Conservation (phyloP, 2,888 invertebrate species). For the Drosophila lacicola region DNA sequence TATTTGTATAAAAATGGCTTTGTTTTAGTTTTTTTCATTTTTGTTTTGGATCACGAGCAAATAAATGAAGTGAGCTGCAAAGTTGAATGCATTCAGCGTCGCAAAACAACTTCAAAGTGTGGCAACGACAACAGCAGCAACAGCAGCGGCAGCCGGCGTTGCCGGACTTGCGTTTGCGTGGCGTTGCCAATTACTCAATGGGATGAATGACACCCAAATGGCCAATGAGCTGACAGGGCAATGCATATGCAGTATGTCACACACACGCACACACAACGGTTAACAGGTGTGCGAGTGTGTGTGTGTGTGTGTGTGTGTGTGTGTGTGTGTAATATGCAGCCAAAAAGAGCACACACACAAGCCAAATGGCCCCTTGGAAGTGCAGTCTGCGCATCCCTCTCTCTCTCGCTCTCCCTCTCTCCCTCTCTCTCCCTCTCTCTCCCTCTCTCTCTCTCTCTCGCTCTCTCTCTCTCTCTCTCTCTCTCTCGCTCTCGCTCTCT, state of each 20-base stretch:
- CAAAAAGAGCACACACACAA: constrained; percentile 1
- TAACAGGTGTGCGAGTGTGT: constrained; percentile 14
- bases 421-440: not conserved
- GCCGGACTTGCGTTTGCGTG: not conserved
- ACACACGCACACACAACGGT: not conserved
- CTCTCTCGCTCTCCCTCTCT: not conserved
- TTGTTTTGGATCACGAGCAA: not conserved
- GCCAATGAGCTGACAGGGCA: constrained; percentile 11
- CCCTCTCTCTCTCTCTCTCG: not conserved
- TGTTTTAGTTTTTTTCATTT: no score
- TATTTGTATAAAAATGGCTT: no score
- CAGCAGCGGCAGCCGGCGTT: not conserved
- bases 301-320: constrained; percentile 1
- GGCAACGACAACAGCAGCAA: constrained; percentile 5
- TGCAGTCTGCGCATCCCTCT: not conserved
- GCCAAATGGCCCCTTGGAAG: not conserved
- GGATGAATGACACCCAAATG: constrained; percentile 22
- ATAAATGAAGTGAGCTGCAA: not conserved
- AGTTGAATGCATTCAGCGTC: not conserved
- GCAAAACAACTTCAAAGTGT: not conserved
- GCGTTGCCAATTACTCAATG: constrained; percentile 46
- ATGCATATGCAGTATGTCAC: constrained; percentile 12
- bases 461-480: not conserved
- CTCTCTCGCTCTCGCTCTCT: not conserved
- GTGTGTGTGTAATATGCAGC: constrained; percentile 3